These are phyloP conservation scores for Pterocles burchelli DNA, from an alignment of 2,113 vertebrate genomes.

Conservation along the genomic window DNA sequence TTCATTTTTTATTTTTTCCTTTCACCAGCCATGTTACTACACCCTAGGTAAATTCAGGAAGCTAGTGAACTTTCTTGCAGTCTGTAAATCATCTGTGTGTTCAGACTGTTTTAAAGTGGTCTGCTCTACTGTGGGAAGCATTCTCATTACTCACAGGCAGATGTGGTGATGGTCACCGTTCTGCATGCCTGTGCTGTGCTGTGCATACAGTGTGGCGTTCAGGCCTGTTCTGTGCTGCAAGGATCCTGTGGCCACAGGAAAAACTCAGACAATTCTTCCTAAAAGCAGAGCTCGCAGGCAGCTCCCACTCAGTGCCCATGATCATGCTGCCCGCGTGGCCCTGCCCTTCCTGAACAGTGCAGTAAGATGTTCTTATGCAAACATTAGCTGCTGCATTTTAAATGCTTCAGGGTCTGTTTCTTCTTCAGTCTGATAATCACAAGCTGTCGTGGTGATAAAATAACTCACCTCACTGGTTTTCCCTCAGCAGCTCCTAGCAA, in stretches of 20 bases:
- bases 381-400: neutral
- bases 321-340: fast-evolving
- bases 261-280: neutral
- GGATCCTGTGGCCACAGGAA: neutral
- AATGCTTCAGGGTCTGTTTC: neutral
- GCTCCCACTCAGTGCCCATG: neutral
- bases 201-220: neutral
- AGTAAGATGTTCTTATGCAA: neutral
- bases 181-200: neutral
- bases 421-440: neutral
- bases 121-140: neutral
- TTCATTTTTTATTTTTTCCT: neutral
- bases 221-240: neutral
- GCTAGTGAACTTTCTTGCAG: neutral
- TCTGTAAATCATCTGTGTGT: neutral
- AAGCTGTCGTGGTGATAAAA: neutral
- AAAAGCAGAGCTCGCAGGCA: neutral
- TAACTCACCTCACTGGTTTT: neutral
- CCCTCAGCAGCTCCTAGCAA: neutral
- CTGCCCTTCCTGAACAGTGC: neutral
- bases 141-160: neutral
- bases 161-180: neutral
- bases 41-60: neutral
- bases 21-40: neutral
- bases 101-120: neutral